phyloP scores from a whole-genome alignment of 2,113 vertebrate genomes.

The Perca fluviatilis region DNA sequence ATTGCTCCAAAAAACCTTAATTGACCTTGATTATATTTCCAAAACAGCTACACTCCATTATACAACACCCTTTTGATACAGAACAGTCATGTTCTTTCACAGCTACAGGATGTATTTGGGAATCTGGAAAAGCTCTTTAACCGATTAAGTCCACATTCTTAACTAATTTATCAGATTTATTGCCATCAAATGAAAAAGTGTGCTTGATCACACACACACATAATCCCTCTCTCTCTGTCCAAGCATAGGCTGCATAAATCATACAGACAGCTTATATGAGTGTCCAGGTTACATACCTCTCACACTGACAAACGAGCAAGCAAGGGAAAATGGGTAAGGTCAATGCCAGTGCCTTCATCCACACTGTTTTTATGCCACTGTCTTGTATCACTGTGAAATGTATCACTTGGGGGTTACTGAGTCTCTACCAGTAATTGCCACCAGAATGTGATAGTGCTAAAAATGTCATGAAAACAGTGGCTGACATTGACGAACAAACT shows the following conservation, averaged over 20 bases:
- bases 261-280: slow-evolving; percentile 15
- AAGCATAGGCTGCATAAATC: slow-evolving; percentile 37
- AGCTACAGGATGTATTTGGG: slow-evolving; percentile 23
- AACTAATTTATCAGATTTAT: slow-evolving; percentile 14
- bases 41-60: not conserved
- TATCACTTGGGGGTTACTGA: slow-evolving; percentile 31
- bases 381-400: slow-evolving; percentile 46
- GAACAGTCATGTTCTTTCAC: slow-evolving; percentile 36
- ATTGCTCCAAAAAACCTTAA: not conserved
- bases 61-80: not conserved
- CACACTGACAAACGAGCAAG: slow-evolving; percentile 7
- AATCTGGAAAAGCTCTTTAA: slow-evolving; percentile 28
- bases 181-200: slow-evolving; percentile 2
- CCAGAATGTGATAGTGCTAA: slow-evolving; percentile 18
- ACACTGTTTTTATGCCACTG: slow-evolving; percentile 20
- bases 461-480: slow-evolving; percentile 26
- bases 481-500: slow-evolving; percentile 16
- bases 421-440: slow-evolving; percentile 39
- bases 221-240: not conserved
- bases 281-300: slow-evolving; percentile 29
- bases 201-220: slow-evolving; percentile 5
- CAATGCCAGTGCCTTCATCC: slow-evolving; percentile 17
- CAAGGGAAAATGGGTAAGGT: slow-evolving; percentile 24
- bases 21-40: slow-evolving; percentile 13
- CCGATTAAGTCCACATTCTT: slow-evolving; percentile 21